A percentile compares a stretch with the other conserved stretches of the same genome.
Evolutionary conservation across 23 tunicate species (phyloP).

Genomic region (Botrylloides violaceus): DNA sequence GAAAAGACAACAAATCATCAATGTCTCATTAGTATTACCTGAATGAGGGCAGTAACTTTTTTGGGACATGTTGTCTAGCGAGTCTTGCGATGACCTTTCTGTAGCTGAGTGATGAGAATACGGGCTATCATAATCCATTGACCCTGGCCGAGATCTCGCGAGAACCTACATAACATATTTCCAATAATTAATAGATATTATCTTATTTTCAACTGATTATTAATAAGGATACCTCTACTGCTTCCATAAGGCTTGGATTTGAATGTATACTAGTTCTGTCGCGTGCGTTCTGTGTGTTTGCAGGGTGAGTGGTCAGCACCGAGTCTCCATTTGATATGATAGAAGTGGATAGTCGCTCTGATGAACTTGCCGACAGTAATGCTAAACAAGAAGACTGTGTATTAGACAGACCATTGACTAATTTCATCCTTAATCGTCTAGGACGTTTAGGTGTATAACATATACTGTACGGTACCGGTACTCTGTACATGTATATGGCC

Average conservation of each 20-base stretch:
- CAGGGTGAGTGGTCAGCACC: too few species aligned
- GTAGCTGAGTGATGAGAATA: not conserved
- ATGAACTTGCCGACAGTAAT: not conserved
- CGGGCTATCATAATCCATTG: constrained; percentile 5
- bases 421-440: too few species aligned
- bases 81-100: not conserved
- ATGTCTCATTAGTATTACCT: not conserved
- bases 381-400: too few species aligned
- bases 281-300: not conserved
- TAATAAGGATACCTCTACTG: not conserved
- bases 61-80: constrained; percentile 6
- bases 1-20: too few species aligned
- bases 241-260: not conserved
- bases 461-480: too few species aligned
- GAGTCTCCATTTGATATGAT: not conserved
- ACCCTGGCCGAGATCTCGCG: constrained; percentile 41
- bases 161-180: constrained; percentile 7
- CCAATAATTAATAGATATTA: too few species aligned
- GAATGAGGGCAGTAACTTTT: constrained; percentile 1
- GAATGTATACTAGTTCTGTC: not conserved
- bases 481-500: too few species aligned
- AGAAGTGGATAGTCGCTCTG: not conserved
- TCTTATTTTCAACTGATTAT: too few species aligned
- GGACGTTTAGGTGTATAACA: too few species aligned
- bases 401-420: too few species aligned